phyloP scores from a whole-genome alignment of 1,140 invertebrate genomes.

The Episyrphus balteatus region DNA sequence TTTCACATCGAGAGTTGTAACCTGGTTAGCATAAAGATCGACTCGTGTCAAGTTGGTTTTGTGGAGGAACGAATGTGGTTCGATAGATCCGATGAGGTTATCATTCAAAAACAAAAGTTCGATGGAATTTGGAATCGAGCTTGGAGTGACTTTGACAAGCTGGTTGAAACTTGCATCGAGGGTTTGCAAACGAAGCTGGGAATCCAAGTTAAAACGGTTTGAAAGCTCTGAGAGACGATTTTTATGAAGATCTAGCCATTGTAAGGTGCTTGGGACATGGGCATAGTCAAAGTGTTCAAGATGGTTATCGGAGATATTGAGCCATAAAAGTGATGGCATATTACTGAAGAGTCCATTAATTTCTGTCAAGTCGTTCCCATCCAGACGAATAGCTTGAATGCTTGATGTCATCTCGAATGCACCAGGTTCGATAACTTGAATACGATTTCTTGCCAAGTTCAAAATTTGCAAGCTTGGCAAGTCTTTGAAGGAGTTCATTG shows the following conservation, averaged over 20 bases:
- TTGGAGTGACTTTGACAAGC: slow-evolving; percentile 55
- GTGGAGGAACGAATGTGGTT: slow-evolving; percentile 70
- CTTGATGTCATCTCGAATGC: slow-evolving; percentile 68
- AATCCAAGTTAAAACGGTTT: slow-evolving; percentile 60
- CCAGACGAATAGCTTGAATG: slow-evolving; percentile 74
- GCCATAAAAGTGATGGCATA: slow-evolving; percentile 69
- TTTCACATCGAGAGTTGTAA: slow-evolving; percentile 69
- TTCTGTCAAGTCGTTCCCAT: slow-evolving; percentile 73
- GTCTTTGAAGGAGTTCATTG: slow-evolving; percentile 66
- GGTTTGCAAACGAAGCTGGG: slow-evolving; percentile 58
- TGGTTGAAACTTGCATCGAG: slow-evolving; percentile 76
- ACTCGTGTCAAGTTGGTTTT: slow-evolving; percentile 72
- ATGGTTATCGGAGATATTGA: slow-evolving; percentile 86
- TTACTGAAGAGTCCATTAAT: slow-evolving; percentile 76
- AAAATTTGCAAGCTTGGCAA: slow-evolving; percentile 74
- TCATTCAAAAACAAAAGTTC: slow-evolving; percentile 72
- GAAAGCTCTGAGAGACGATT: slow-evolving; percentile 75
- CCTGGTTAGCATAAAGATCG: slow-evolving; percentile 76
- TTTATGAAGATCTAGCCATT: slow-evolving; percentile 83
- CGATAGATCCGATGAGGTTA: slow-evolving; percentile 66
- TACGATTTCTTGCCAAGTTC: slow-evolving; percentile 77
- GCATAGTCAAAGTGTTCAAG: slow-evolving; percentile 85
- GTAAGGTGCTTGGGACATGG: slow-evolving; percentile 65
- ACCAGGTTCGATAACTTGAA: slow-evolving; percentile 66
- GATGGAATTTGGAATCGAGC: slow-evolving; percentile 62